These are phyloP conservation scores for Drosophila suboccidentalis DNA, from an alignment of 2,888 invertebrate species.

Conservation along the genomic window DNA sequence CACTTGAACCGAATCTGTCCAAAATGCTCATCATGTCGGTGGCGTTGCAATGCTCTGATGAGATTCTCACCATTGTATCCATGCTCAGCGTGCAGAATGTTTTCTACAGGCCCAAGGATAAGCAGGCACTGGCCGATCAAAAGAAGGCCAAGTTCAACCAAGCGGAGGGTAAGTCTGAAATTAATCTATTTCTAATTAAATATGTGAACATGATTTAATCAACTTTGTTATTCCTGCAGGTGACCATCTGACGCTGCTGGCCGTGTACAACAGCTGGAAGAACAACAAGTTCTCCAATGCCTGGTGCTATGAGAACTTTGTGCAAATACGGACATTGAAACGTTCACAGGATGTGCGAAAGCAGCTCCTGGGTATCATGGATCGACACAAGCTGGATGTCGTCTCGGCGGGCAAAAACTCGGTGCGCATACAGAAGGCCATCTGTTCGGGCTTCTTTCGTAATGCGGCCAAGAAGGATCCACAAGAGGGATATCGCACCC, in stretches of 20 bases:
- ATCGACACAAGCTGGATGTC: constrained; percentile 97
- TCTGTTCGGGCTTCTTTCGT: constrained; percentile 99
- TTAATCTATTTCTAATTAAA: neutral
- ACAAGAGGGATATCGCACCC: constrained; percentile 98
- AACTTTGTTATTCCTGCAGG: constrained; percentile 83
- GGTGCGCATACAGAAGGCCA: constrained; percentile 98
- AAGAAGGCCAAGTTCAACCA: constrained; percentile 99
- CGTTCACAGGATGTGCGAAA: constrained; percentile 99
- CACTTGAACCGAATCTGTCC: constrained; percentile 98
- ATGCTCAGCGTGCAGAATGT: constrained; percentile 99
- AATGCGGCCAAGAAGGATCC: constrained; percentile 99
- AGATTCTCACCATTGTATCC: constrained; percentile 98
- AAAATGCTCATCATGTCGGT: constrained; percentile 99
- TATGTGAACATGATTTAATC: neutral
- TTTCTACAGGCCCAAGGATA: constrained; percentile 97
- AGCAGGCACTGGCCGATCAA: constrained; percentile 98
- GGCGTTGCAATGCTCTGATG: constrained; percentile 98
- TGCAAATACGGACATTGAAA: constrained; percentile 98
- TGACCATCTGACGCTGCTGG: constrained; percentile 98
- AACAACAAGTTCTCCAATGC: constrained; percentile 99
- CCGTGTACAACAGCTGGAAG: constrained; percentile 99
- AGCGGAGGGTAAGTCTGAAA: constrained; percentile 89
- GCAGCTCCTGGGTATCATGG: constrained; percentile 98
- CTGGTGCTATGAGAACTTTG: constrained; percentile 99
- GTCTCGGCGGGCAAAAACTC: constrained; percentile 98